These are phyloP conservation scores for Aleiodes leptofemur DNA, from an alignment of 2,888 invertebrate genomes.

Conservation along the genomic window DNA sequence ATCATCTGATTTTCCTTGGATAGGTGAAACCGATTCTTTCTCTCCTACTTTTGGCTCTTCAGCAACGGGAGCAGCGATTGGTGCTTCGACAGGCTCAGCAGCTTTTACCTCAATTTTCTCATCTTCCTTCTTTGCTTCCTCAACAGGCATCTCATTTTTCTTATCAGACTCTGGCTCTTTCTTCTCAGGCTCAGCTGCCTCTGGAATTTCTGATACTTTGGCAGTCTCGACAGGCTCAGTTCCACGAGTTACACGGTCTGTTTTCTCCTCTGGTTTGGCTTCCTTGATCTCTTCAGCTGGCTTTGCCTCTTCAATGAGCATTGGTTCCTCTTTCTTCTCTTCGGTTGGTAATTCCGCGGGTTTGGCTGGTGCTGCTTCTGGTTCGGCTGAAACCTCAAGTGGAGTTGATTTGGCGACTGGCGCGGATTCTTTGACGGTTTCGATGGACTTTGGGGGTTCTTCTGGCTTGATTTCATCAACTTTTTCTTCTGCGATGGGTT, in stretches of 20 bases:
- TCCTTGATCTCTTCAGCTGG: constrained; percentile 50
- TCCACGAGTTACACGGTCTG: constrained; percentile 68
- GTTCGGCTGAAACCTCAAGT: constrained; percentile 12
- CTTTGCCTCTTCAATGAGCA: constrained; percentile 43
- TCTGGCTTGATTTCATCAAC: constrained; percentile 47
- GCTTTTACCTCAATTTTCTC: constrained; percentile 42
- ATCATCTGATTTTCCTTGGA: constrained; percentile 24
- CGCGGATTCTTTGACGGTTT: constrained; percentile 57
- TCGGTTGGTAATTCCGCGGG: constrained; percentile 46
- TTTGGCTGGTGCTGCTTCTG: constrained; percentile 48
- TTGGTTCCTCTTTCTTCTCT: constrained; percentile 22
- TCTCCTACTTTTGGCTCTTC: constrained; percentile 26
- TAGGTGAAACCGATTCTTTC: constrained; percentile 8
- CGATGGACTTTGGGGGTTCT: constrained; percentile 57
- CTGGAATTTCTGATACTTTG: constrained; percentile 62
- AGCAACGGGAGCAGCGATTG: not conserved
- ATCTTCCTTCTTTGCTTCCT: constrained; percentile 46
- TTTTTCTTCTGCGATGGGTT: constrained; percentile 52
- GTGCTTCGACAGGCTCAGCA: constrained; percentile 14
- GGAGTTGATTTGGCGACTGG: constrained; percentile 56
- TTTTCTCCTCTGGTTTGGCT: constrained; percentile 69
- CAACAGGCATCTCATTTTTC: constrained; percentile 36
- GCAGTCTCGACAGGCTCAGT: constrained; percentile 56
- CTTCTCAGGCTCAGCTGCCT: constrained; percentile 27
- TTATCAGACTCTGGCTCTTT: constrained; percentile 34